Evolutionary conservation across 2,797 vertebrate species (phyloP), one percentile per base, ranked within the genome.

Genomic region (Parauchenoglanis ngamensis): DNA sequence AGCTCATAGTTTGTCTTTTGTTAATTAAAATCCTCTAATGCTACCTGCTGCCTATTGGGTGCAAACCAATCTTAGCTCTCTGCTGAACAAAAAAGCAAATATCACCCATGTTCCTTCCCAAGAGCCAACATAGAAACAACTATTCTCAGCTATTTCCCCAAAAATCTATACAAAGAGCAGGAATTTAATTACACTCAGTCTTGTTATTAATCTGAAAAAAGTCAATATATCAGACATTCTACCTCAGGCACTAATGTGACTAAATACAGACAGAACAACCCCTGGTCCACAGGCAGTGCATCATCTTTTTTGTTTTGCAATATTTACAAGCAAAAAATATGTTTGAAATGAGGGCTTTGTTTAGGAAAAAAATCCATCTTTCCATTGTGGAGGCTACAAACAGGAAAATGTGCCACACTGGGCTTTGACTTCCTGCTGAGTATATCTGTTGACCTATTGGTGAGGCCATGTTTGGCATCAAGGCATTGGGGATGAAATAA

Each of bases 1-100:
- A 46, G 68, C 25, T 56, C 11, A 46, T 82, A 82, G 85, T 67
- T 87, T 86, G 85, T 82, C 88, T 88, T 86, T 85, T 89, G 88
- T 92, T 94, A 93, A 94, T 94, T 94, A 94, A 93, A 93, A 92
- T 88, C 89, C 90, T 91, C 88, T 91, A 91, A 89, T 89, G 92
- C 90, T 87, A 80, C 86, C 67, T 77, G 87, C 87, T 87, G 89
- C 88, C 91, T 87, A 89, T 89, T 91, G 89, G 91, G 83, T 88
- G 63, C 75, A 85, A 89, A 89, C 88, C 86, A 88, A 88, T 89
- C 90, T 84, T 75, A 73, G 83, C 63, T 83, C 85, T 87, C 79
- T 25, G 61, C 61, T 89, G 77, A 8, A 49, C 5, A 84, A 90
- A 67, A 89, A 88, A 86, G 84, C 57, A 85, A 77, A 88, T 88